Evolutionary conservation across 2,797 vertebrate genomes (phyloP).

Genomic region (Anolis apletophallus): DNA sequence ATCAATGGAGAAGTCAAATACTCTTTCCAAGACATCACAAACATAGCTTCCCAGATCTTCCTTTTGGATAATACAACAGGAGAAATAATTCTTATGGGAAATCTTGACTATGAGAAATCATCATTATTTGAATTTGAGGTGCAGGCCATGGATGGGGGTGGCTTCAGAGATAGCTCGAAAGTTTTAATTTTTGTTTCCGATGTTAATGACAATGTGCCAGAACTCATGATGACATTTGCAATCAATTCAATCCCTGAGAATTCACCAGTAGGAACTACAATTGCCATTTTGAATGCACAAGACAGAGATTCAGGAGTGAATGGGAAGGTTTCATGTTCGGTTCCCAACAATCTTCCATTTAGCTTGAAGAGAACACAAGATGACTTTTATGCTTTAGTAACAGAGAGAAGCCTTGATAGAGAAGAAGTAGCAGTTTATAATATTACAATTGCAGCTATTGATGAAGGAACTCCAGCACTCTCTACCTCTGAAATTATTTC

Average conservation of each 20-base stretch:
- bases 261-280: neutral
- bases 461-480: conserved; percentile 8
- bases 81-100: neutral
- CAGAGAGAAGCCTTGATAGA: neutral
- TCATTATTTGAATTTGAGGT: neutral
- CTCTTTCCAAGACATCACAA: conserved; percentile 31
- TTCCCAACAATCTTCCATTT: conserved; percentile 4
- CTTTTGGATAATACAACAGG: conserved; percentile 28
- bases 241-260: neutral
- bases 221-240: neutral
- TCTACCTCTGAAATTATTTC: conserved; percentile 8
- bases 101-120: neutral
- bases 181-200: neutral
- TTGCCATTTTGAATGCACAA: conserved; percentile 23
- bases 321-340: neutral
- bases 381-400: conserved; percentile 7
- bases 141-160: neutral
- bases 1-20: conserved; percentile 54
- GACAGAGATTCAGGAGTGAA: conserved; percentile 26
- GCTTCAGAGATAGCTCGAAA: neutral
- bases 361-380: conserved; percentile 1
- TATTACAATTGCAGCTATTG: neutral
- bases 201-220: neutral
- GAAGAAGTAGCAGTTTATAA: neutral
- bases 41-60: conserved; percentile 31